Percentiles rank a stretch among this genome's conserved stretches.
phyloP scores from a whole-genome alignment of 2,113 vertebrate genomes.

The Lophotis ruficrista region DNA sequence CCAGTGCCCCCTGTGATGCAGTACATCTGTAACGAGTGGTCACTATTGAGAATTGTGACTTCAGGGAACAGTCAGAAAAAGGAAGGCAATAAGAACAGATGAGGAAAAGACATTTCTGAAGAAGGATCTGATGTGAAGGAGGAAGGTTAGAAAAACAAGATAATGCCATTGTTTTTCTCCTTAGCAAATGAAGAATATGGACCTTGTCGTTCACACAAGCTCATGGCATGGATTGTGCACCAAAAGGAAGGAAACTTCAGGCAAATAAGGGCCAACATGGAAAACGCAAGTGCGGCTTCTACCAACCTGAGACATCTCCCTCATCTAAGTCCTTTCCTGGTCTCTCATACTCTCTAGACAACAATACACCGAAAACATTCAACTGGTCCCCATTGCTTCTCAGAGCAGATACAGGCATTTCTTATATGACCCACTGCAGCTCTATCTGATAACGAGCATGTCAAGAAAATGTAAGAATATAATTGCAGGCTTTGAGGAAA shows the following conservation, averaged over 20 bases:
- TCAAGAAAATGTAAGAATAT: not conserved
- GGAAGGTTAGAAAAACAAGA: not conserved
- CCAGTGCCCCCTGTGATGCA: not conserved
- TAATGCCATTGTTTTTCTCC: not conserved
- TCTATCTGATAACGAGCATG: not conserved
- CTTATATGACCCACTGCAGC: not conserved
- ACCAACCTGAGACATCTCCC: not conserved
- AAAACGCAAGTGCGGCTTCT: not conserved
- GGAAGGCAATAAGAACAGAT: not conserved
- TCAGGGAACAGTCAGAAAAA: not conserved
- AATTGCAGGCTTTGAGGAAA: not conserved
- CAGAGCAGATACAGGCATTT: not conserved
- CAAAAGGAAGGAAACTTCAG: not conserved
- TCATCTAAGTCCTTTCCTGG: not conserved
- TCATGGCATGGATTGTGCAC: not conserved
- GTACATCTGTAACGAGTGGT: rapidly evolving
- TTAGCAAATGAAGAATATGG: not conserved
- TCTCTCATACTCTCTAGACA: not conserved
- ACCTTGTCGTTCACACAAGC: not conserved
- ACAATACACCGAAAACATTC: not conserved
- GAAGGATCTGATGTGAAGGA: not conserved
- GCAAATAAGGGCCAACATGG: not conserved
- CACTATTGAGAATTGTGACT: not conserved
- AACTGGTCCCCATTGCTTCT: not conserved
- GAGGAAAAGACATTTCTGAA: not conserved